phyloP scores from a whole-genome alignment of 2,888 invertebrate species.

The Hypsopygia costalis region DNA sequence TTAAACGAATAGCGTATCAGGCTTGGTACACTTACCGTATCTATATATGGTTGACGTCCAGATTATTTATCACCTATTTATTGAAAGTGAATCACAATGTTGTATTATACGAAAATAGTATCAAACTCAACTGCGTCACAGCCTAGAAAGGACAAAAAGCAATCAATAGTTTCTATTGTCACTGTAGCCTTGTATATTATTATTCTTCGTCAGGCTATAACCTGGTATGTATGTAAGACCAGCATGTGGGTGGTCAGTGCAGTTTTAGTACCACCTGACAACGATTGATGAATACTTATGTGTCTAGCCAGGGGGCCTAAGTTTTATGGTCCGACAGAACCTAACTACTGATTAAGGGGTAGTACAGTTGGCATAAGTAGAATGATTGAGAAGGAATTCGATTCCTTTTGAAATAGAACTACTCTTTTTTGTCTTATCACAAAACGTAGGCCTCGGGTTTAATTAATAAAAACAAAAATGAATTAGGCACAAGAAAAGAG shows the following conservation, averaged over 20 bases:
- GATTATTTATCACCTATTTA: background rate
- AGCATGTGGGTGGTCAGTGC: constrained; percentile 54
- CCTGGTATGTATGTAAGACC: constrained; percentile 44
- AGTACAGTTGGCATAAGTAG: too few relatives aligned
- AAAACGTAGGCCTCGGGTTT: too few relatives aligned
- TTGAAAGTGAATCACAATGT: background rate
- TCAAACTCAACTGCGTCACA: constrained; percentile 22
- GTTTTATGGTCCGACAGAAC: background rate
- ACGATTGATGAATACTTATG: constrained; percentile 53
- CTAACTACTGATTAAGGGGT: background rate
- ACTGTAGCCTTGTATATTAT: constrained; percentile 49
- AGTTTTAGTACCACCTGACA: constrained; percentile 36
- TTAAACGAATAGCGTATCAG: too few relatives aligned
- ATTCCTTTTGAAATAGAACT: too few relatives aligned
- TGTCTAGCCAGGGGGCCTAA: background rate
- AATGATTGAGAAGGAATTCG: too few relatives aligned
- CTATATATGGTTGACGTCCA: too few relatives aligned
- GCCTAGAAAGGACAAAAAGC: constrained; percentile 51
- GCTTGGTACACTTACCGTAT: too few relatives aligned
- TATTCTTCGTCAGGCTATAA: constrained; percentile 53
- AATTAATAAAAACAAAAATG: too few relatives aligned
- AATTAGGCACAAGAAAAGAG: too few relatives aligned
- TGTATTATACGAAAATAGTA: constrained; percentile 11
- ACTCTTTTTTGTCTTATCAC: too few relatives aligned
- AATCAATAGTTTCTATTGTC: constrained; percentile 57